Conservation (phyloP, 2,113 vertebrate genomes). For the Hucho hucho region DNA sequence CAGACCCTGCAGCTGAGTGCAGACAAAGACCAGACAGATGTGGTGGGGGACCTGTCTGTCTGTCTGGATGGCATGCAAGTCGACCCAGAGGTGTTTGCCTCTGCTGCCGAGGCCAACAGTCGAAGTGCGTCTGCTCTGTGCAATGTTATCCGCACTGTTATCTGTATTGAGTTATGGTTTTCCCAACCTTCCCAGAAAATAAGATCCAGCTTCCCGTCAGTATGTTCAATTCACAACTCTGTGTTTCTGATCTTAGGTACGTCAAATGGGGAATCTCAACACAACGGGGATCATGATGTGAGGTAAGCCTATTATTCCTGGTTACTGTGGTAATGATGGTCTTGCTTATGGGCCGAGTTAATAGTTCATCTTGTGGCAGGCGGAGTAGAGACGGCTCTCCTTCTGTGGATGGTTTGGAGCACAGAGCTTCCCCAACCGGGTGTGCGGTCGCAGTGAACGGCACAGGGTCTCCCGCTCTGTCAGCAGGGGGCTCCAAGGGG, state of each 20-base stretch:
- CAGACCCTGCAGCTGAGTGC: conserved; percentile 85
- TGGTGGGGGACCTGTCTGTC: conserved; percentile 90
- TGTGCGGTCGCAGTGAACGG: conserved; percentile 71
- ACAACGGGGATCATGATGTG: conserved; percentile 70
- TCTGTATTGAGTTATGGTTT: no score
- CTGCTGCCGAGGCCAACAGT: conserved; percentile 62
- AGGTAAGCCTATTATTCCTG: conserved; percentile 45
- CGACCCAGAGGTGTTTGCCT: conserved; percentile 80
- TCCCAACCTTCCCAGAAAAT: no score
- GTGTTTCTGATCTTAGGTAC: conserved; percentile 37
- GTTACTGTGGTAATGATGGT: no score
- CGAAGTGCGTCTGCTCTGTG: conserved; percentile 75
- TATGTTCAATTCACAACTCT: background rate
- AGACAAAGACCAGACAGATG: conserved; percentile 84
- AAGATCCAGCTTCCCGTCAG: no score
- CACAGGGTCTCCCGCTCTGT: conserved; percentile 82
- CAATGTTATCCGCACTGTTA: no score
- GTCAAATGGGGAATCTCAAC: conserved; percentile 78
- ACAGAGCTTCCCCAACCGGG: conserved; percentile 68
- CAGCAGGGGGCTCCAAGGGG: conserved; percentile 75
- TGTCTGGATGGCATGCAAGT: conserved; percentile 93
- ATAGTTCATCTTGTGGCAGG: conserved; percentile 56
- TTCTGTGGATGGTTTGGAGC: conserved; percentile 77
- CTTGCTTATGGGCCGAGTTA: background rate
- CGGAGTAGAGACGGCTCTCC: conserved; percentile 79